Evolutionary conservation across 35 echinoderm and acorn worm genomes (phyloP).

Genomic region (Lytechinus variegatus): DNA sequence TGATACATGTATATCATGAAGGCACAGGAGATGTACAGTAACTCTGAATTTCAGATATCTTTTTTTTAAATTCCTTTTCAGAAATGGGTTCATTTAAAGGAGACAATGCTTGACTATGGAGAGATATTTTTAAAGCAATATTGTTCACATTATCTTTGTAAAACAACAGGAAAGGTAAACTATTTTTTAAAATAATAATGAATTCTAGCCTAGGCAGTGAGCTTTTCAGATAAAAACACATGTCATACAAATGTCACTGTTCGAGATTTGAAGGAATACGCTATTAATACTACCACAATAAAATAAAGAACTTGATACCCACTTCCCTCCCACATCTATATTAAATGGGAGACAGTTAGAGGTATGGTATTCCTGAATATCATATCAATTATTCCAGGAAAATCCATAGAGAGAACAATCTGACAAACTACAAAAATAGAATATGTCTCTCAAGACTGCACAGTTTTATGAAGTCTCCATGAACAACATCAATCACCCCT

Average conservation of each 20-base stretch:
- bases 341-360: not conserved
- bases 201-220: not conserved
- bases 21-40: not conserved
- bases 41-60: not conserved
- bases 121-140: not conserved
- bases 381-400: not conserved
- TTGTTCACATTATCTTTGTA: not conserved
- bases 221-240: not conserved
- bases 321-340: not conserved
- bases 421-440: not conserved
- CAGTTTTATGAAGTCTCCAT: not conserved
- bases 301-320: not conserved
- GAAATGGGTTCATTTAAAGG: not conserved
- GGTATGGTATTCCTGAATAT: not conserved
- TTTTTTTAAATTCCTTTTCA: not conserved
- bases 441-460: not conserved
- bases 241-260: not conserved
- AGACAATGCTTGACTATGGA: not conserved
- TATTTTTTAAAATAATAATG: too few relatives aligned
- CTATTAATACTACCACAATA: not conserved
- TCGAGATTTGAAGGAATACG: not conserved
- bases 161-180: not conserved
- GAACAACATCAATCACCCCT: too few relatives aligned
- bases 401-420: not conserved
- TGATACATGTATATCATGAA: not conserved